Percentiles rank a stretch among this genome's conserved stretches.
These are phyloP conservation scores for Knipowitschia caucasica DNA, from an alignment of 2,797 vertebrate species.

Conservation along the genomic window DNA sequence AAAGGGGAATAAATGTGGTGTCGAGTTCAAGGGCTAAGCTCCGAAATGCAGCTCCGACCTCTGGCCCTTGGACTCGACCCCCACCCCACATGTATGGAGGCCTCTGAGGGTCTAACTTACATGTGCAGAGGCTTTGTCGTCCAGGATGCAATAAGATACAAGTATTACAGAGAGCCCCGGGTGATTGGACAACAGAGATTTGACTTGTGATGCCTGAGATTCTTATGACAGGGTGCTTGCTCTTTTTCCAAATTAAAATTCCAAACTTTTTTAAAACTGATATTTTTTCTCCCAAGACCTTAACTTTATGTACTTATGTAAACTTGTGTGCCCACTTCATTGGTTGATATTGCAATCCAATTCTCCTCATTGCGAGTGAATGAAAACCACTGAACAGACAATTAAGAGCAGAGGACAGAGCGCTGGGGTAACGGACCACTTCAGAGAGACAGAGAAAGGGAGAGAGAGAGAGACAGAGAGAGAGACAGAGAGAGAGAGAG, in stretches of 20 bases:
- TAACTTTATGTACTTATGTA: too few species aligned
- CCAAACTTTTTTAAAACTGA: too few species aligned
- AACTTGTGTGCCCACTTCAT: too few species aligned
- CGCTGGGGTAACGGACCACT: slow-evolving; percentile 45
- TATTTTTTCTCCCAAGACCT: too few species aligned
- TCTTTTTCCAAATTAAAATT: too few species aligned
- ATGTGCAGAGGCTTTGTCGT: background rate
- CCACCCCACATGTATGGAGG: slow-evolving; percentile 41
- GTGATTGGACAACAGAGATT: too few species aligned
- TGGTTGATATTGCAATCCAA: too few species aligned
- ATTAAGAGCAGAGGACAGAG: slow-evolving; percentile 61
- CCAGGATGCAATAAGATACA: background rate
- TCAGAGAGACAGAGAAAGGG: slow-evolving; percentile 25
- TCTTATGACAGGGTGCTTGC: too few species aligned
- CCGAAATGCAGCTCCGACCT: slow-evolving; percentile 46
- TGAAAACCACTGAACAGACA: slow-evolving; percentile 45
- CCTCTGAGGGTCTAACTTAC: slow-evolving; percentile 23
- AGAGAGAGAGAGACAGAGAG: slow-evolving; percentile 38
- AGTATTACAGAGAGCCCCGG: too few species aligned
- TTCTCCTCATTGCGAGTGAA: too few species aligned
- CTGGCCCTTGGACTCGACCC: slow-evolving; percentile 39
- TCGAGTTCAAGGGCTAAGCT: slow-evolving; percentile 63
- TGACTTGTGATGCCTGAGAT: too few species aligned
- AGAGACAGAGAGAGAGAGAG: too few species aligned
- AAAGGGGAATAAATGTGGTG: slow-evolving; percentile 54